Conservation (phyloP, 2,113 vertebrate species). For the Isichthys henryi region DNA sequence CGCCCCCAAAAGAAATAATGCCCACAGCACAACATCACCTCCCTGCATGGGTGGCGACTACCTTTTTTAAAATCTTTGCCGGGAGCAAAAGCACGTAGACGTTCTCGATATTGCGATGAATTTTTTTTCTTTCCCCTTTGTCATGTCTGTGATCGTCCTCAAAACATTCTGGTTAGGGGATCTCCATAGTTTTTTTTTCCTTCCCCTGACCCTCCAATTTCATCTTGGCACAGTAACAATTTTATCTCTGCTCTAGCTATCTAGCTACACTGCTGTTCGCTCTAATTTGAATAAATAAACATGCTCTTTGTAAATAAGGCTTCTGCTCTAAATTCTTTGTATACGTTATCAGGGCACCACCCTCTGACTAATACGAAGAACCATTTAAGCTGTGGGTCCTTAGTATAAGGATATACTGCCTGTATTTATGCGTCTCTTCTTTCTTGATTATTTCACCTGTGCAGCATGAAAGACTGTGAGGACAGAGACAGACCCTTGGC, state of each 20-base stretch:
- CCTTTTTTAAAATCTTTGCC: not conserved
- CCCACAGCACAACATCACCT: not conserved
- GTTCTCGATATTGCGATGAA: not conserved
- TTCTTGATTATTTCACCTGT: not conserved
- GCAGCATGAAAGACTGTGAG: not conserved
- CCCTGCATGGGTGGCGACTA: not conserved
- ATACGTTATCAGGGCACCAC: not conserved
- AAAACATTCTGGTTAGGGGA: conserved; percentile 6
- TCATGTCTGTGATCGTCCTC: not conserved
- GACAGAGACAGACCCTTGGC: not conserved
- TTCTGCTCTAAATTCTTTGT: not conserved
- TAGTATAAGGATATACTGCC: not conserved
- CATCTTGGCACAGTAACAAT: not conserved
- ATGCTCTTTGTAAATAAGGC: not conserved
- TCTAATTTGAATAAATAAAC: conserved; percentile 9
- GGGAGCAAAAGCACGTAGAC: not conserved
- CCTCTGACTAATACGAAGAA: not conserved
- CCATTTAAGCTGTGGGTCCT: not conserved
- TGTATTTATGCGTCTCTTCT: not conserved
- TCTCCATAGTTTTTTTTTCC: not conserved
- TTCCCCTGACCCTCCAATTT: not conserved
- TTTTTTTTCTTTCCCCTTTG: not conserved
- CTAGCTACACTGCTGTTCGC: not conserved
- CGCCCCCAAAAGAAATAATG: not conserved
- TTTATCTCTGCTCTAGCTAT: not conserved